Evolutionary conservation across 1,140 invertebrate genomes (phyloP).

Genomic region (Lamellibrachia luymesi): DNA sequence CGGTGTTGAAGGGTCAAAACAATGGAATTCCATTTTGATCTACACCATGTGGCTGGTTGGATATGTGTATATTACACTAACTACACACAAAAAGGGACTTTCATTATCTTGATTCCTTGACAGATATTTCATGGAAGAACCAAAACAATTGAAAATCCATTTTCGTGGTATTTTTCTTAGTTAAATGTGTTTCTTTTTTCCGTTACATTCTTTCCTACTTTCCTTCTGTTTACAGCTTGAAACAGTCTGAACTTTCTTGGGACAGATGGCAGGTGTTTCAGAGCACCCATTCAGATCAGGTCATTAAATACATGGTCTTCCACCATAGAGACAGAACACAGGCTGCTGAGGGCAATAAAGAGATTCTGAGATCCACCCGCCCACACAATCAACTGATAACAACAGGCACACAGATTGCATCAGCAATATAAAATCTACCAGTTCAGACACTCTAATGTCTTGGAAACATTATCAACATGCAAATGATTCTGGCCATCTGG

Average conservation of each 20-base stretch:
- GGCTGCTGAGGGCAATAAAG: not conserved
- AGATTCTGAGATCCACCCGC: not conserved
- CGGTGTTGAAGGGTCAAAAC: not conserved
- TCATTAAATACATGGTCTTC: not conserved
- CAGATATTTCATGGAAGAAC: too few relatives aligned
- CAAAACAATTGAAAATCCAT: too few relatives aligned
- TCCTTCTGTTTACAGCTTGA: not conserved
- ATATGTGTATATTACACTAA: too few relatives aligned
- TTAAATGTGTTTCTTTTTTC: too few relatives aligned
- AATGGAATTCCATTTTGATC: too few relatives aligned
- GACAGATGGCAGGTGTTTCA: not conserved
- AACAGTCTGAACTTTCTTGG: not conserved
- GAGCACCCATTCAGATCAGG: not conserved
- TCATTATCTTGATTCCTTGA: too few relatives aligned
- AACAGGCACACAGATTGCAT: not conserved
- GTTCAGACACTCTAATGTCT: not conserved
- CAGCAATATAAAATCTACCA: not conserved
- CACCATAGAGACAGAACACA: not conserved
- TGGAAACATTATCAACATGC: not conserved
- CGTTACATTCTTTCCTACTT: too few relatives aligned
- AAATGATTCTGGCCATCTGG: not conserved
- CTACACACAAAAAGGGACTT: too few relatives aligned
- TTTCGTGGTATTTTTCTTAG: too few relatives aligned
- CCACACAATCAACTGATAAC: conserved; percentile 4
- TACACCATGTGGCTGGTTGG: too few relatives aligned